These are phyloP conservation scores for Tetramorium alpestre DNA, from an alignment of 1,140 invertebrate genomes.

Conservation along the genomic window DNA sequence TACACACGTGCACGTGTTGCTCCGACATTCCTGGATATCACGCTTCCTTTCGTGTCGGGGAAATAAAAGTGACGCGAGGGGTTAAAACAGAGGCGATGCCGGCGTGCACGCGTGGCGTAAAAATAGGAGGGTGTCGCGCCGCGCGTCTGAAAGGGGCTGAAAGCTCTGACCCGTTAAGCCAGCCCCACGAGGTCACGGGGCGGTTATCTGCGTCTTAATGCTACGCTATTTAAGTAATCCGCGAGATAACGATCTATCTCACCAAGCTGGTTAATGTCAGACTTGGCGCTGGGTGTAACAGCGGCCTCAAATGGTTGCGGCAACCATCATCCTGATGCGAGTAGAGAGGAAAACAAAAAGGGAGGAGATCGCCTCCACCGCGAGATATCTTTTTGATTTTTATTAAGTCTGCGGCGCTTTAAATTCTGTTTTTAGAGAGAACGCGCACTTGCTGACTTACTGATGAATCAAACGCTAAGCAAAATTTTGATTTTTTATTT, in stretches of 20 bases:
- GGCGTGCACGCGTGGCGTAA: not conserved
- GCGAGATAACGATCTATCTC: constrained; percentile 47
- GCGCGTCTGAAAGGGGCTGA: constrained; percentile 36
- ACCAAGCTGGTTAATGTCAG: constrained; percentile 28
- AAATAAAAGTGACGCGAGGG: constrained; percentile 52
- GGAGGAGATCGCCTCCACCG: not conserved
- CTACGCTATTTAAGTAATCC: constrained; percentile 56
- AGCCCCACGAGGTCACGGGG: constrained; percentile 34
- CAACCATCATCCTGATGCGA: constrained; percentile 13
- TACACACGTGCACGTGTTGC: constrained; percentile 54
- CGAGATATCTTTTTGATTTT: not conserved
- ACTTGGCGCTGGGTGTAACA: not conserved
- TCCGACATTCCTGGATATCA: constrained; percentile 62
- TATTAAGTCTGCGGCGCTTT: not conserved
- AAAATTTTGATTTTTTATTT: not conserved
- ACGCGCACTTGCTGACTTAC: not conserved
- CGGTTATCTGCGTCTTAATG: constrained; percentile 57
- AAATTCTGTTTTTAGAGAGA: not conserved
- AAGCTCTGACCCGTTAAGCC: constrained; percentile 57
- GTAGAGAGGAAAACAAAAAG: not conserved
- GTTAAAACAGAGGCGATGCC: constrained; percentile 12
- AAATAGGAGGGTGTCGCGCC: constrained; percentile 60
- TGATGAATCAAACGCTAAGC: not conserved
- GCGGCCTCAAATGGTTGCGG: not conserved
- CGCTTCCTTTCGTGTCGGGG: constrained; percentile 28